These are phyloP conservation scores for Portevinia maculata DNA, from an alignment of 2,888 invertebrate species.

Conservation along the genomic window DNA sequence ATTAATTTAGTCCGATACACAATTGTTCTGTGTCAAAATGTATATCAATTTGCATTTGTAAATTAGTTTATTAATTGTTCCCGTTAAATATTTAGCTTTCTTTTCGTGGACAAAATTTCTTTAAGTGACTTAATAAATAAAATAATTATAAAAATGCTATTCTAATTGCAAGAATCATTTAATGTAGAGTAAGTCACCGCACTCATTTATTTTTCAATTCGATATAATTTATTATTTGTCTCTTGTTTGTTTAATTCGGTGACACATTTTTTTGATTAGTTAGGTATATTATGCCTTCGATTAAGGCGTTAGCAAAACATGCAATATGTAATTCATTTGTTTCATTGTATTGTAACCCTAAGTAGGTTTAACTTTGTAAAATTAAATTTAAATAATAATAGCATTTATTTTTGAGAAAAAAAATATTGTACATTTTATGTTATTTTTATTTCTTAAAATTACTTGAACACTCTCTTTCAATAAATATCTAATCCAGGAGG, in stretches of 20 bases:
- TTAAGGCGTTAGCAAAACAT: not conserved
- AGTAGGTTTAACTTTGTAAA: slow-evolving; percentile 13
- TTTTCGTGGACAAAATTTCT: slow-evolving; percentile 24
- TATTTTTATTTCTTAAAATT: not conserved
- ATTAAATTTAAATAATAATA: slow-evolving; percentile 23
- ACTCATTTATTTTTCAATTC: slow-evolving; percentile 30
- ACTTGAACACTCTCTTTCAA: not conserved
- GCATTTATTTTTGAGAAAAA: slow-evolving; percentile 26
- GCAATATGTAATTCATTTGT: not conserved
- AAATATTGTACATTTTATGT: not conserved
- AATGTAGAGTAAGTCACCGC: slow-evolving; percentile 20
- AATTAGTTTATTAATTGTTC: slow-evolving; percentile 13
- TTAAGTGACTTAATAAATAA: slow-evolving; percentile 60
- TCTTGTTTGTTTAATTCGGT: not conserved
- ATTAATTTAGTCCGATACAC: slow-evolving; percentile 19
- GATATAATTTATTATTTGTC: slow-evolving; percentile 33
- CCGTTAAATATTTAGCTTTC: slow-evolving; percentile 1
- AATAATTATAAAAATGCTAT: slow-evolving; percentile 30
- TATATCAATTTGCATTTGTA: slow-evolving; percentile 37
- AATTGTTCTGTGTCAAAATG: slow-evolving; percentile 7
- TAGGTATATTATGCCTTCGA: not conserved
- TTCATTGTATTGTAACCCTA: slow-evolving; percentile 18
- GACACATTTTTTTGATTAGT: not conserved
- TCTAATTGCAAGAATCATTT: slow-evolving; percentile 12
- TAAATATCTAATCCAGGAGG: too few species aligned